Base-by-base conservation (phyloP, 2,797 vertebrate species). In the Chloroceryle inda region DNA sequence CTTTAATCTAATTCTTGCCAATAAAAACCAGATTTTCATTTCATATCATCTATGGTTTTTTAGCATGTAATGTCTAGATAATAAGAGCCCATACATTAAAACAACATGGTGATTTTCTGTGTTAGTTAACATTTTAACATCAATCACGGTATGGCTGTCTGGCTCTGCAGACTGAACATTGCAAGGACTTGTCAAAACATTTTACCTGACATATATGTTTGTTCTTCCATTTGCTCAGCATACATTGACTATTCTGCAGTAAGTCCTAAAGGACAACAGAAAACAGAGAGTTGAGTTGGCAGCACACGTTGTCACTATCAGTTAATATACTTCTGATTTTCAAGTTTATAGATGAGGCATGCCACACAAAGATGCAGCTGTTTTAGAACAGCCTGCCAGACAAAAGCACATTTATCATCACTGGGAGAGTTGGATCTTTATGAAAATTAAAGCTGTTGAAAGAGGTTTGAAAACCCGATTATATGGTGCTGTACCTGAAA, bases 371-470 rank as follows among this genome's bases (percentile, higher is more conserved):
- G 99, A 99, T 98, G 94, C 97, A 98, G 99, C 98, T 99, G 99
- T 99, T 98, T 98, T 96, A 96, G 96, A 98, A 98, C 97, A 98
- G 97, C 97, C 96, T 96, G 91, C 95, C 92, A 96, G 97, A 98
- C 97, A 98, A 98, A 98, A 97, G 97, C 96, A 96, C 92, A 92
- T 96, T 98, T 98, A 97, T 98, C 98, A 98, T 98, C 98, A 98
- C 98, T 92, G 91, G 64, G 90, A 98, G 91, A 97, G 95, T 83
- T 98, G 98, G 98, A 98, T 98, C 98, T 98, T 98, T 98, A 98
- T 98, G 98, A 99, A 99, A 99, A 99, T 99, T 98, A 99, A 99
- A 98, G 96, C 98, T 98, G 99, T 97, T 99, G 99, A 99, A 99
- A 99, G 99, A 98, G 97, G 98, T 80, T 79, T 97, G 93, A 98